Evolutionary conservation across 2,797 vertebrate species (phyloP), one percentile per base, ranked within the genome.

Genomic region (Sparus aurata): DNA sequence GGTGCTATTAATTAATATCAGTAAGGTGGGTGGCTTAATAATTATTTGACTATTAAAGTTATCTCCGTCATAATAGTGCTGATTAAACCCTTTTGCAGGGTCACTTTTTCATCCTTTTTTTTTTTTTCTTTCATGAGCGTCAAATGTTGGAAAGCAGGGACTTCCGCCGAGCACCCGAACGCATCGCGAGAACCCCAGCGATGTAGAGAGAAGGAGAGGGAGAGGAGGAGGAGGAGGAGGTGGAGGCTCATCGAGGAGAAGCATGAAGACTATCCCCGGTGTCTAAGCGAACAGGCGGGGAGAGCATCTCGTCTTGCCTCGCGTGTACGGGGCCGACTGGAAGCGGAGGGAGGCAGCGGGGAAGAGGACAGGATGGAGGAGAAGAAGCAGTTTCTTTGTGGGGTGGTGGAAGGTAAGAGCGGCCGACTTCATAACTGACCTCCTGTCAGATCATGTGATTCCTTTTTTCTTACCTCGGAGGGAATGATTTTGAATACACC

Each of bases 381-480:
- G 69, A 92, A 82, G 77, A 80, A 57, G 65, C 91, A 74, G 88
- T 96, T 96, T 82, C 86, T 96, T 80, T 96, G 95, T 59, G 95
- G 96, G 64, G 95, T 96, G 83, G 95, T 96, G 87, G 96, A 96
- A 92, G 96, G 95, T 96, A 93, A 92, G 87, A 75, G 59, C 63
- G 64, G 47, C 6, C 67, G 82, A 68, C 78, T 83, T 65, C 52
- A 67, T 71, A 11, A 53, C 77, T 85, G 72, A 87, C 81, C 78
- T 75, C 77, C 85, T 80, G 59, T 59, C 53, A 41, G 64, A 80
- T 88, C 82, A 83, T 74, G 86, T 86, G 80, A 71, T 82, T 61
- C 8, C 8, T 38, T 38, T 67, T 41, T 46, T 50, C 43, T 41
- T 47, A 17, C 17, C 34, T 47, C 4, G 16, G 30, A 38, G 38